phyloP scores from a whole-genome alignment of 2,113 vertebrate genomes.

The Sylvietta virens region DNA sequence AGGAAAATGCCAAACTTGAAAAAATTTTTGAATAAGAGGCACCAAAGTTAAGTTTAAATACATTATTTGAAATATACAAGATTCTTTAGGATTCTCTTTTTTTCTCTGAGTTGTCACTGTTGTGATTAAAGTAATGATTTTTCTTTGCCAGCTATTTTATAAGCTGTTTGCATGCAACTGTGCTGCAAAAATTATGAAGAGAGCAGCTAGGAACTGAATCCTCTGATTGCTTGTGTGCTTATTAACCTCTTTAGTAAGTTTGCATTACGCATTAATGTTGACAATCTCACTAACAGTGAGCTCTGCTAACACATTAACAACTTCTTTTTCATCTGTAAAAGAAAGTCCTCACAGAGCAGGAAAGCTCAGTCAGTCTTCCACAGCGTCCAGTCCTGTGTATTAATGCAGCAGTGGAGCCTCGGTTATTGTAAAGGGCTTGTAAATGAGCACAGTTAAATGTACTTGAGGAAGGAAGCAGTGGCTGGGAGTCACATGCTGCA shows the following conservation, averaged over 20 bases:
- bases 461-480: not conserved
- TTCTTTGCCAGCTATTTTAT: not conserved
- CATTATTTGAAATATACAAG: conserved; percentile 62
- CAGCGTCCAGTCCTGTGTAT: not conserved
- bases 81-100: not conserved
- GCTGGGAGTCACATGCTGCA: not conserved
- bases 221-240: not conserved
- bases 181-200: not conserved
- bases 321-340: not conserved
- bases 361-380: not conserved
- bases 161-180: not conserved
- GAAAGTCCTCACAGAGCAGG: not conserved
- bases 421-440: not conserved
- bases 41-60: conserved; percentile 70
- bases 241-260: not conserved
- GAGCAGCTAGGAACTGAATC: not conserved
- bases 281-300: too few relatives aligned
- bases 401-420: not conserved
- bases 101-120: not conserved
- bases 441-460: not conserved
- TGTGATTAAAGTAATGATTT: not conserved
- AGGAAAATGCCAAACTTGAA: conserved; percentile 63
- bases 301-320: not conserved
- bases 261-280: not conserved
- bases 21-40: conserved; percentile 15